These are phyloP conservation scores for Xiphorhynchus elegans DNA, from an alignment of 2,113 vertebrate species.

Conservation along the genomic window DNA sequence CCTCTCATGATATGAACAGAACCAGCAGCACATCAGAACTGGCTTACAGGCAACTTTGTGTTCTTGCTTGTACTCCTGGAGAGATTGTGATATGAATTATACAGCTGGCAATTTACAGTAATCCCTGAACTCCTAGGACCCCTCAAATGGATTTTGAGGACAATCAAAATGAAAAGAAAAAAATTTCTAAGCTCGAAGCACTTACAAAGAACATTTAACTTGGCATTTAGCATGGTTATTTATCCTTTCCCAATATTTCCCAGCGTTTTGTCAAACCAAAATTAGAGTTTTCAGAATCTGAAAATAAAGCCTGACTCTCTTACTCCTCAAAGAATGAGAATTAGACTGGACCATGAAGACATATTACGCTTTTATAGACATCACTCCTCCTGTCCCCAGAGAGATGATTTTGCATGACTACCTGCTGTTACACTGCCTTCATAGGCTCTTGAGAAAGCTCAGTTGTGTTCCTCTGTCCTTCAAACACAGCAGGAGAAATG, in stretches of 20 bases:
- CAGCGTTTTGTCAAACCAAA: slow-evolving; percentile 17
- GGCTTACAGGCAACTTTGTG: background rate
- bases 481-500: background rate
- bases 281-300: slow-evolving; percentile 24
- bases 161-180: background rate
- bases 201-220: background rate
- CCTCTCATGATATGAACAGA: background rate
- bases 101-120: fast-evolving
- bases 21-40: background rate
- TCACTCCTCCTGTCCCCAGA: background rate
- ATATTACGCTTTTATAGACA: background rate
- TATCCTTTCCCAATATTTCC: background rate
- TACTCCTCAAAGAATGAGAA: background rate
- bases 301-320: slow-evolving; percentile 14
- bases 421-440: background rate
- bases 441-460: background rate
- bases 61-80: background rate
- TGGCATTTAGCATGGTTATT: background rate
- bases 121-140: background rate
- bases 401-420: background rate
- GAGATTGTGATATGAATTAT: background rate
- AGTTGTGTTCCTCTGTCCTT: background rate
- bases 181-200: background rate
- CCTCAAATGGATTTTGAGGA: background rate
- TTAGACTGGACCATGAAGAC: background rate